These are phyloP conservation scores for Raja brachyura DNA, from an alignment of 2,113 vertebrate genomes.

Conservation along the genomic window DNA sequence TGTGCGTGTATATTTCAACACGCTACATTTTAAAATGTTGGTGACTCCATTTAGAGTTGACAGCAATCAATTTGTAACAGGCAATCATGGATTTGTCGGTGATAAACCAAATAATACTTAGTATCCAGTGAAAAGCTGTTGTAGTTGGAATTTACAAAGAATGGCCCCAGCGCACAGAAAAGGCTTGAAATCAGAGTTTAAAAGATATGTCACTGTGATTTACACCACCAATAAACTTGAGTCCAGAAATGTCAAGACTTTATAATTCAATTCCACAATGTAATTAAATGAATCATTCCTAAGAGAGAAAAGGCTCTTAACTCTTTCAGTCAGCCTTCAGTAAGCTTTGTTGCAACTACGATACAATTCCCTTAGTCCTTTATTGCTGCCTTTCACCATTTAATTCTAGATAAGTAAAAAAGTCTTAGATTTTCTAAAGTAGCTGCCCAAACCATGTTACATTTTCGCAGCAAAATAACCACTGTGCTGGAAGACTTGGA, in stretches of 20 bases:
- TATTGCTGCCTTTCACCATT: neutral
- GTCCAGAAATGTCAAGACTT: conserved; percentile 7
- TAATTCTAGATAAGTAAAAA: neutral
- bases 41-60: neutral
- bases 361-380: neutral
- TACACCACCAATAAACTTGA: neutral
- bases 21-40: neutral
- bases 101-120: neutral
- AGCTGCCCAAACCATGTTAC: neutral
- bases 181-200: conserved; percentile 25
- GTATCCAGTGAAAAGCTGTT: neutral
- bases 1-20: neutral
- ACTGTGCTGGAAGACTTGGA: neutral
- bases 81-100: neutral
- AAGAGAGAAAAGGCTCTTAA: neutral
- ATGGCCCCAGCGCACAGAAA: neutral
- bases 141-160: neutral
- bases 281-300: neutral
- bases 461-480: no score
- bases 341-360: neutral
- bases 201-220: neutral
- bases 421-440: neutral
- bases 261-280: neutral
- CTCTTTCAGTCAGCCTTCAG: neutral
- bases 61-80: no score